Evolutionary conservation across 2,797 vertebrate species (phyloP).

Genomic region (Malurus splendens): DNA sequence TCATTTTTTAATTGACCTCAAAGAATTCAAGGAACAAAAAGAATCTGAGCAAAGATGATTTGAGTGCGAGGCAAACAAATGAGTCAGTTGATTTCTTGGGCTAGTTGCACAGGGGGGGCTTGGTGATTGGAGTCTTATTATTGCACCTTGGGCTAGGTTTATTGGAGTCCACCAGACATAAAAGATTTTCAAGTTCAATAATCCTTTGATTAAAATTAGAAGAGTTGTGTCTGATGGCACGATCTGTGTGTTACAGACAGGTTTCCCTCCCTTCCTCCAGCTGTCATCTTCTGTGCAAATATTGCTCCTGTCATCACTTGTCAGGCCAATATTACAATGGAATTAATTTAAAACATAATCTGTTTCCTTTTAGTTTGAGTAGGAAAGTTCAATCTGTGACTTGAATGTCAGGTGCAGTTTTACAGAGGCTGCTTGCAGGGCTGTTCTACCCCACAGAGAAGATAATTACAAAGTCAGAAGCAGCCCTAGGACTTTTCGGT

Average conservation of each 20-base stretch:
- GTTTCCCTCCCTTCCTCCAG: neutral
- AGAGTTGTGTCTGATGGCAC: neutral
- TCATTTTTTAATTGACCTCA: conserved; percentile 59
- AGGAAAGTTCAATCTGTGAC: conserved; percentile 21
- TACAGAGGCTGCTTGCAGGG: neutral
- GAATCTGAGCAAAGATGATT: neutral
- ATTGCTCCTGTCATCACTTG: conserved; percentile 4
- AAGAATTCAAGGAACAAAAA: conserved; percentile 43
- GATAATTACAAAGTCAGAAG: conserved; percentile 51
- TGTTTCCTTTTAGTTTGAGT: conserved; percentile 14
- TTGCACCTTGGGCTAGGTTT: neutral
- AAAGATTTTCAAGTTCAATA: neutral
- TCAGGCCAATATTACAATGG: neutral
- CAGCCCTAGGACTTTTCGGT: conserved; percentile 14
- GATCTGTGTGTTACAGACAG: neutral
- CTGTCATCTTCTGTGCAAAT: conserved; percentile 7
- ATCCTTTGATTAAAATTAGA: neutral
- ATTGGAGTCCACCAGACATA: neutral
- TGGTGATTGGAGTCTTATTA: too few species aligned
- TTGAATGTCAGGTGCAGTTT: conserved; percentile 46
- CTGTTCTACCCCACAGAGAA: conserved; percentile 39
- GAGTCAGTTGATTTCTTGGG: neutral
- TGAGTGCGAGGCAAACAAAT: neutral
- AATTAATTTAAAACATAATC: conserved; percentile 46
- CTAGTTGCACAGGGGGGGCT: neutral